Conservation (phyloP, 2,797 vertebrate species). For the Antrozous pallidus region DNA sequence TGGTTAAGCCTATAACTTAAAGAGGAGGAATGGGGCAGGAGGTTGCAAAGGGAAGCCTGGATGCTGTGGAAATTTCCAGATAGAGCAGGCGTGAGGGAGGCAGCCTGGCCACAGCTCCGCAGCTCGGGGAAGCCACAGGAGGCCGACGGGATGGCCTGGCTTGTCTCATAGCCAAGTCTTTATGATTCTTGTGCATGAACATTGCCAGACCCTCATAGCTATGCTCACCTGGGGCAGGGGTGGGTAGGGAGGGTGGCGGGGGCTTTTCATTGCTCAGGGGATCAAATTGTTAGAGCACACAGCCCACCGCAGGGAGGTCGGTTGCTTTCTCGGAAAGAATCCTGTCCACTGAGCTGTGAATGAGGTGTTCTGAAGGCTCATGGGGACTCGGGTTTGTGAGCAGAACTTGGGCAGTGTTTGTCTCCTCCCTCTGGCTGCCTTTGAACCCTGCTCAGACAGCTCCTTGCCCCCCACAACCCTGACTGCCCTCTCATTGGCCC, state of each 20-base stretch:
- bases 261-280: neutral
- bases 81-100: neutral
- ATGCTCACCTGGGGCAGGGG: neutral
- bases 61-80: neutral
- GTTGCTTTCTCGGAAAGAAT: neutral
- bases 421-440: neutral
- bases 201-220: constrained; percentile 18
- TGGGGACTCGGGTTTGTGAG: neutral
- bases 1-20: neutral
- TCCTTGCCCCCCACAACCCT: neutral
- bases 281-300: neutral
- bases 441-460: neutral
- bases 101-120: neutral
- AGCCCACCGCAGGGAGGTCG: neutral
- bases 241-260: neutral
- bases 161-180: neutral
- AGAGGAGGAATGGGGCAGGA: neutral
- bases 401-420: neutral
- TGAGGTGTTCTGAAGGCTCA: neutral
- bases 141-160: neutral
- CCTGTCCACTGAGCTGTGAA: neutral
- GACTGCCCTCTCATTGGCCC: neutral
- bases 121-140: neutral
- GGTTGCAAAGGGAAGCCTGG: neutral
- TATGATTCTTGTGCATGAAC: neutral